phyloP scores from a whole-genome alignment of 2,113 vertebrate genomes.

The Cinclus cinclus region DNA sequence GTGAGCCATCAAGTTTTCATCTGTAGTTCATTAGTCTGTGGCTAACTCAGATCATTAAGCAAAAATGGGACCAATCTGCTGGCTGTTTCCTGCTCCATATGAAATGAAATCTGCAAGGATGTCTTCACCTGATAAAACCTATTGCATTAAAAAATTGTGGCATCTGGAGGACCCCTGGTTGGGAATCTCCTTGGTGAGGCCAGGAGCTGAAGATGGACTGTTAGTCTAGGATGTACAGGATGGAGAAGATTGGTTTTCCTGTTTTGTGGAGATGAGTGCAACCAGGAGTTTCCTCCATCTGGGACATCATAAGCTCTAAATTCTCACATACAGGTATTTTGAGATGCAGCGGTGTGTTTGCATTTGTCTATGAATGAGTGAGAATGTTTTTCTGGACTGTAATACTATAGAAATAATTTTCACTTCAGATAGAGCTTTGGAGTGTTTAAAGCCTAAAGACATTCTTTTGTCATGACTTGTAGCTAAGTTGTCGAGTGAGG shows the following conservation, averaged over 20 bases:
- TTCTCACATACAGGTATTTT: background rate
- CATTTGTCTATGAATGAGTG: background rate
- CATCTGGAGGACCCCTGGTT: background rate
- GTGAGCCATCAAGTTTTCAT: background rate
- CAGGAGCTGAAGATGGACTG: background rate
- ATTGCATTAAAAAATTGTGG: background rate
- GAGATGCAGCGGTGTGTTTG: background rate
- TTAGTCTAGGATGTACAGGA: background rate
- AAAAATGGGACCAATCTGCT: background rate
- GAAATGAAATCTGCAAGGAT: background rate
- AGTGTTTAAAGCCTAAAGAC: background rate
- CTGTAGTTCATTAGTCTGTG: background rate
- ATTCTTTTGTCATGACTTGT: background rate
- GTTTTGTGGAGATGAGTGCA: background rate
- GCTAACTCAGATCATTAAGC: background rate
- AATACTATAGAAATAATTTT: background rate
- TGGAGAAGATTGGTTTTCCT: background rate
- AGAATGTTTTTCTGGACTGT: background rate
- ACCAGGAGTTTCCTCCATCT: background rate
- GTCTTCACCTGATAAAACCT: background rate
- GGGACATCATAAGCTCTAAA: background rate
- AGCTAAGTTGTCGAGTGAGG: background rate
- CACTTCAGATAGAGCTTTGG: background rate
- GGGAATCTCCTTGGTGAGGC: background rate
- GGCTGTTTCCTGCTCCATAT: background rate